phyloP scores from a whole-genome alignment of 2,113 vertebrate genomes.

The Heteronetta atricapilla region DNA sequence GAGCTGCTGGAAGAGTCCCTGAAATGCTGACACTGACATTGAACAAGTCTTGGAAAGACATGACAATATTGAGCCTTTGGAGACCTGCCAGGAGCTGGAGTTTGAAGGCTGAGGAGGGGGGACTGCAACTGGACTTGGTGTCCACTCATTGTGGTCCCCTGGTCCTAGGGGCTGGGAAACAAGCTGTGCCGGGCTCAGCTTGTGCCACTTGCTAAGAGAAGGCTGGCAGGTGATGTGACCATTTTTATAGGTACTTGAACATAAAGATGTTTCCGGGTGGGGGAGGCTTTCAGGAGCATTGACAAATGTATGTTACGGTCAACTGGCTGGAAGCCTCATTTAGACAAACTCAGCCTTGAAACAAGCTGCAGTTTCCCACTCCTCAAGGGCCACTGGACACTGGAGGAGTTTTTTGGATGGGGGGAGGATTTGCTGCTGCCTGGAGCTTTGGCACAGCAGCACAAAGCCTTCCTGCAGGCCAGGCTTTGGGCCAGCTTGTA shows the following conservation, averaged over 20 bases:
- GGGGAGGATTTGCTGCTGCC: neutral
- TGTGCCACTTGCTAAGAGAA: neutral
- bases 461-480: neutral
- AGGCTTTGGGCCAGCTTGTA: neutral
- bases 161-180: neutral
- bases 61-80: neutral
- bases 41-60: neutral
- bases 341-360: neutral
- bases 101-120: neutral
- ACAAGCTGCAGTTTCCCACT: neutral
- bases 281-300: neutral
- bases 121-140: neutral
- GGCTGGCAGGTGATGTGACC: neutral
- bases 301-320: neutral
- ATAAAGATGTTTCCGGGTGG: conserved; percentile 20
- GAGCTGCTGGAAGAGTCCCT: conserved; percentile 7
- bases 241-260: conserved; percentile 36
- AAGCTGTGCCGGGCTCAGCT: neutral
- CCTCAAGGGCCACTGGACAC: neutral
- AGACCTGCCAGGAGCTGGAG: neutral
- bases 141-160: neutral
- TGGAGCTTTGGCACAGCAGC: neutral
- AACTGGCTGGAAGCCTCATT: conserved; percentile 15
- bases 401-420: neutral
- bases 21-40: neutral